These are phyloP conservation scores for Eulemur rubriventer DNA, from an alignment of 2,797 vertebrate genomes.

Conservation along the genomic window DNA sequence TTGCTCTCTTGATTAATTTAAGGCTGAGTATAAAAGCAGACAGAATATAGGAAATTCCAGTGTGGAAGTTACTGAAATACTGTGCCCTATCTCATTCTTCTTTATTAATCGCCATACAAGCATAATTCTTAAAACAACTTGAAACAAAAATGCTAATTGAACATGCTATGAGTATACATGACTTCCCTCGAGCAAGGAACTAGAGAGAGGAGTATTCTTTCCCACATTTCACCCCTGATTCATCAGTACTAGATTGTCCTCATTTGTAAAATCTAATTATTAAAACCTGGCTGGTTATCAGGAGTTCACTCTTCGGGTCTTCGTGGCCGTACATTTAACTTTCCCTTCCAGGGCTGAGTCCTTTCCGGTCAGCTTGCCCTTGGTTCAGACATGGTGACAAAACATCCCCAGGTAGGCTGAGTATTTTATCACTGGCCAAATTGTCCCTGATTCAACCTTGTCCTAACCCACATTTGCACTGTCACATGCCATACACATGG, in stretches of 20 bases:
- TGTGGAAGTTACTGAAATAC: background rate
- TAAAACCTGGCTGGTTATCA: background rate
- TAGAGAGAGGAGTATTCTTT: background rate
- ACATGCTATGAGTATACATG: background rate
- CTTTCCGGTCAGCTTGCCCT: background rate
- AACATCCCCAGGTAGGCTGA: background rate
- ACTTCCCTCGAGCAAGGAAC: background rate
- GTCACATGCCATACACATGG: background rate
- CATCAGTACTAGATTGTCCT: background rate
- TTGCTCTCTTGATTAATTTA: background rate
- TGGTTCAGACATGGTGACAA: background rate
- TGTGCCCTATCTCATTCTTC: background rate
- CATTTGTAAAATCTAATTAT: constrained; percentile 37
- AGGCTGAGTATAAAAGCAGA: background rate
- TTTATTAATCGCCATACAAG: background rate
- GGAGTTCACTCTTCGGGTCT: background rate
- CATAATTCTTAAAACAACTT: background rate
- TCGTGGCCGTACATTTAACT: background rate
- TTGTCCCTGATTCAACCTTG: constrained; percentile 45
- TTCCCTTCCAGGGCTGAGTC: background rate
- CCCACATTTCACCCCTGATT: background rate
- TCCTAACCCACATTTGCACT: background rate
- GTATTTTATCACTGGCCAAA: constrained; percentile 5
- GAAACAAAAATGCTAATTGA: background rate
- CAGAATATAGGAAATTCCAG: background rate